Conservation (phyloP, 2,797 vertebrate species). For the Scarus forsteni region DNA sequence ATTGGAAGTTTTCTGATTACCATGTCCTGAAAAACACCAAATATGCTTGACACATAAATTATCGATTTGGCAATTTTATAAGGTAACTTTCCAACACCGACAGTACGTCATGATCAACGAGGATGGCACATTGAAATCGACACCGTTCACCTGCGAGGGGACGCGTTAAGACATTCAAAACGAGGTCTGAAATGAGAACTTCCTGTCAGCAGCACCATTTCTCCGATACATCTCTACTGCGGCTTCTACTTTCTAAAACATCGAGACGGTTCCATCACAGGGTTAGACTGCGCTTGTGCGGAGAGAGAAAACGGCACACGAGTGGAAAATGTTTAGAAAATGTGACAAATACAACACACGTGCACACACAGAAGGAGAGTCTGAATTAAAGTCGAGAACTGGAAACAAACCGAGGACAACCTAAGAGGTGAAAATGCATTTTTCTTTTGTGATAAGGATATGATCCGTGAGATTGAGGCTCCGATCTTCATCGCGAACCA, state of each 20-base stretch:
- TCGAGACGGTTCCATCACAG: constrained; percentile 24
- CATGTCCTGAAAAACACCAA: constrained; percentile 37
- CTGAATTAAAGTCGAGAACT: constrained; percentile 17
- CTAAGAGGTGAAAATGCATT: constrained; percentile 47
- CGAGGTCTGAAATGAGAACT: constrained; percentile 25
- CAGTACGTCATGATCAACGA: constrained; percentile 37
- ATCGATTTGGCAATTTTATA: constrained; percentile 41
- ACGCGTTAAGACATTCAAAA: constrained; percentile 32
- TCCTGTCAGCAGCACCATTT: constrained; percentile 13
- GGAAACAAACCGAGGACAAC: constrained; percentile 32
- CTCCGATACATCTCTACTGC: constrained; percentile 34
- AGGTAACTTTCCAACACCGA: constrained; percentile 42
- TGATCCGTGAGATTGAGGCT: constrained; percentile 16
- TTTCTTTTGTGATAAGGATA: constrained; percentile 6
- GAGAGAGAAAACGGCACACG: constrained; percentile 19
- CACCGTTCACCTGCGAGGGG: constrained; percentile 29
- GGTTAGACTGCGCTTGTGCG: constrained; percentile 16
- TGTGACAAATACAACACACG: constrained; percentile 20
- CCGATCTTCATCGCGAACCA: not conserved
- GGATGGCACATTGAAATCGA: constrained; percentile 67
- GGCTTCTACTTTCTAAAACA: constrained; percentile 51
- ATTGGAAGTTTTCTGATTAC: constrained; percentile 48
- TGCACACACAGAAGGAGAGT: constrained; percentile 22
- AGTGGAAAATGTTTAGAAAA: constrained; percentile 41
- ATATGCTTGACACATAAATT: constrained; percentile 51